A percentile compares a stretch with the other conserved stretches of the same genome.
phyloP scores from a whole-genome alignment of 2,797 vertebrate species.

The Sitta carolinensis region DNA sequence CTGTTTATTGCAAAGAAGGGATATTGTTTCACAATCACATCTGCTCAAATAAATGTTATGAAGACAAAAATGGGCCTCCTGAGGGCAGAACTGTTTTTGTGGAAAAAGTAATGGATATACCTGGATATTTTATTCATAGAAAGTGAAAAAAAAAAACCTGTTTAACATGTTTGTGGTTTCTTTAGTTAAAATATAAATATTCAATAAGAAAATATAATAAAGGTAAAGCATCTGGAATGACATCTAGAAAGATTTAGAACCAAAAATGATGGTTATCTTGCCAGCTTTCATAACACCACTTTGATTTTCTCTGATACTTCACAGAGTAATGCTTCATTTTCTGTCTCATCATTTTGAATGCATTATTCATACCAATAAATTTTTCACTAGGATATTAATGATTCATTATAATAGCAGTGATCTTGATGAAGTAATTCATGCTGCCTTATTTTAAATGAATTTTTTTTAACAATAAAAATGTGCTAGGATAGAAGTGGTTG shows the following conservation, averaged over 20 bases:
- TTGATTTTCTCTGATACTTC: conserved; percentile 46
- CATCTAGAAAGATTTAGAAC: not conserved
- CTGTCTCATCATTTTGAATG: conserved; percentile 64
- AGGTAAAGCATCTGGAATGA: not conserved
- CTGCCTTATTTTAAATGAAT: conserved; percentile 60
- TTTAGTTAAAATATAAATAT: not conserved
- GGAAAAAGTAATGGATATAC: not conserved
- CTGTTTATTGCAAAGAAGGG: not conserved
- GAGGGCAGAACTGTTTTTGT: not conserved
- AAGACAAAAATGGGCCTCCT: not conserved
- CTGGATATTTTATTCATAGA: not conserved
- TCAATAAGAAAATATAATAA: not conserved
- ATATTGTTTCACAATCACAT: not conserved
- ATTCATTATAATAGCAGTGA: conserved; percentile 74
- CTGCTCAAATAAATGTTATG: not conserved
- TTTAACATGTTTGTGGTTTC: not conserved
- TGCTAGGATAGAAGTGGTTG: conserved; percentile 42
- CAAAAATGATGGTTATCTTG: not conserved
- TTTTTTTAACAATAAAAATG: conserved; percentile 69
- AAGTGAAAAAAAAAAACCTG: not conserved
- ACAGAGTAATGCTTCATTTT: conserved; percentile 70
- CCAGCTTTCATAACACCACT: not conserved
- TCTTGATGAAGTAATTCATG: conserved; percentile 57
- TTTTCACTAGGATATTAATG: conserved; percentile 75
- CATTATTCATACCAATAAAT: conserved; percentile 74